Conservation (phyloP, 1,140 invertebrate species). For the Diploscapter pachys region DNA sequence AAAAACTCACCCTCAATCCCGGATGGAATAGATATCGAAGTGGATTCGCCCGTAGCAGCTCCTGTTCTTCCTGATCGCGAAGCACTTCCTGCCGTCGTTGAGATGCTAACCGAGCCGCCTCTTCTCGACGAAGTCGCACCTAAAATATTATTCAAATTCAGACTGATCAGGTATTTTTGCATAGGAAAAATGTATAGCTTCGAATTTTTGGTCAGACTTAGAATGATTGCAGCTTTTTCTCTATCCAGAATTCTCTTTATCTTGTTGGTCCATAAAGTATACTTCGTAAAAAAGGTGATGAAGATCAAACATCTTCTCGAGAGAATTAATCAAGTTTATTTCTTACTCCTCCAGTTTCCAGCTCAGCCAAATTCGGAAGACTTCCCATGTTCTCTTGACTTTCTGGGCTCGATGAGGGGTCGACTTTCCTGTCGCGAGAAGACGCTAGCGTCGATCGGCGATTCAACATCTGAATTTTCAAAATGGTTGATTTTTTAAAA, state of each 20-base stretch:
- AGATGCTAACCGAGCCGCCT: constrained; percentile 85
- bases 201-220: too few species aligned
- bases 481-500: background rate
- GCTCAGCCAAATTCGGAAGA: constrained; percentile 80
- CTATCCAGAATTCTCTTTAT: too few species aligned
- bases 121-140: constrained; percentile 71
- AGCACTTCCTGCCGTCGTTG: constrained; percentile 87
- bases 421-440: background rate
- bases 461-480: constrained; percentile 41
- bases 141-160: background rate
- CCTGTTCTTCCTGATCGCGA: constrained; percentile 82
- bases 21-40: constrained; percentile 90
- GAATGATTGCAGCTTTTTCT: too few species aligned
- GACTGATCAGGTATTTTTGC: too few species aligned
- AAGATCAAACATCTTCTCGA: background rate
- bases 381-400: constrained; percentile 62
- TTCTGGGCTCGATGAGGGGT: background rate
- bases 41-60: constrained; percentile 85
- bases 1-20: constrained; percentile 80
- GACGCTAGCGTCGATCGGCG: constrained; percentile 51
- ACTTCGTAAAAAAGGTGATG: too few species aligned
- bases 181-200: too few species aligned
- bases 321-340: background rate
- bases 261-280: too few species aligned
- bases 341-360: constrained; percentile 66